Evolutionary conservation across 2,113 vertebrate species (phyloP), one percentile per base, ranked within the genome.

Genomic region (Ochotona princeps): DNA sequence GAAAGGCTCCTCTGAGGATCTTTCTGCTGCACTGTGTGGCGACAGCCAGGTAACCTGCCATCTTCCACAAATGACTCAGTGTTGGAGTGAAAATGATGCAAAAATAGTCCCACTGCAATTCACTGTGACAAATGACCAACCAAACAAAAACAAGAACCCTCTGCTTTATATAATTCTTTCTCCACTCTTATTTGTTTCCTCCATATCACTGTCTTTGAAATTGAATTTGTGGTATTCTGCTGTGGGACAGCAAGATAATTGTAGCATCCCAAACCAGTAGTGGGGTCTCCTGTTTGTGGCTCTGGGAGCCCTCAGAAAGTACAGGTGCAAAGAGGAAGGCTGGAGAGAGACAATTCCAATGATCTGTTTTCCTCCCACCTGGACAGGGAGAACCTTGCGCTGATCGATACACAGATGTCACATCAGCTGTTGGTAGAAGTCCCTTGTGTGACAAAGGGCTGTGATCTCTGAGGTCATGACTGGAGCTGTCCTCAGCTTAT

Each of bases 131-230:
- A 82, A 47, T 1, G 44, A 60, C 8, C 73, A 66, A 73, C 51
- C 65, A n/a, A 81, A 57, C 35, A 44, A 79, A 26, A 79, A 25
- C 13, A 1, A 49, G 63, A 61, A 61, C 10, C 54, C 65, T 32
- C 7, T 17, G 32, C 30, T 72, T 35, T 44, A 17, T 1, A 74
- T 14, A 38, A 8, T 32, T 4, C 0, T 35, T n/a, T 87, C 44
- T 79, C n/a, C 25, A 79, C 65, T 20, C 54, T 83, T 90, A 32
- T 66, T 70, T 63, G 73, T 73, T 66, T 94, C 63, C 47, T 83
- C 35, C 1, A 2, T 78, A 79, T 83, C 7, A 14, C 35, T 26
- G 89, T 79, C 83, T 95, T 75, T 91, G 91, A 95, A 95, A 81
- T 18, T 20, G 57, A 91, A 26, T 84, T 35, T 65, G 30, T 57